A percentile compares a stretch with the other conserved stretches of the same genome.
Conservation (phyloP, 1,140 invertebrate genomes). For the Ceratina japonica region DNA sequence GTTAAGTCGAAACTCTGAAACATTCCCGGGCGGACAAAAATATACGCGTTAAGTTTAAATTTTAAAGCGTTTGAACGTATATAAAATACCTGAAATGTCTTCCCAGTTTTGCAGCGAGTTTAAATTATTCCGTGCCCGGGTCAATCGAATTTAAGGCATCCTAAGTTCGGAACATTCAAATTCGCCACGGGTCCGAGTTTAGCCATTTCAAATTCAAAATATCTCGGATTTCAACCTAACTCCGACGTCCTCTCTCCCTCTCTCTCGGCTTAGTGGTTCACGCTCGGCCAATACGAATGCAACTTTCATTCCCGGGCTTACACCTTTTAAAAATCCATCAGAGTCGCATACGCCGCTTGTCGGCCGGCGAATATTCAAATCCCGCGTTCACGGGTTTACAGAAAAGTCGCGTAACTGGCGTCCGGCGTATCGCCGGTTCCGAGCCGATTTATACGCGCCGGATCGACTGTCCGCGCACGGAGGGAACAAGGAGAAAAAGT, state of each 20-base stretch:
- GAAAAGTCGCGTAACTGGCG: slow-evolving; percentile 19
- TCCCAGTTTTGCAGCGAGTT: no score
- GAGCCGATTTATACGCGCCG: neutral
- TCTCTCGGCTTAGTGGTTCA: no score
- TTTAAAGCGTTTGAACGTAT: no score
- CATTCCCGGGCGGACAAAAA: no score
- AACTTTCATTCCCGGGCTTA: slow-evolving; percentile 8
- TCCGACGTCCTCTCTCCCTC: neutral
- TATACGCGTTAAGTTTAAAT: no score
- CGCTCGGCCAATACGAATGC: neutral
- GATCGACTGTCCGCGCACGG: neutral
- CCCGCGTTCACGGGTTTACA: neutral
- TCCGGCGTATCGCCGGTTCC: neutral
- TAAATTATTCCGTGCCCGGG: neutral
- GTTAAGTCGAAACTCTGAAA: no score
- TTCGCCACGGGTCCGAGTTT: neutral
- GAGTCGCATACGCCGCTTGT: neutral
- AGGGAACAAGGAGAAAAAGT: slow-evolving; percentile 42
- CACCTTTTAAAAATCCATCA: neutral
- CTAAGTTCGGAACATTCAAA: neutral
- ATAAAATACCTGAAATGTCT: no score
- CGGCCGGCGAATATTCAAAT: slow-evolving; percentile 7
- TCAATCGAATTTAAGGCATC: neutral
- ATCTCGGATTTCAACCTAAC: neutral
- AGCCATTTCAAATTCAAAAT: neutral